Percentiles rank a stretch among this genome's conserved stretches.
Evolutionary conservation across 2,797 vertebrate genomes (phyloP).

Genomic region (Typhlichthys subterraneus): DNA sequence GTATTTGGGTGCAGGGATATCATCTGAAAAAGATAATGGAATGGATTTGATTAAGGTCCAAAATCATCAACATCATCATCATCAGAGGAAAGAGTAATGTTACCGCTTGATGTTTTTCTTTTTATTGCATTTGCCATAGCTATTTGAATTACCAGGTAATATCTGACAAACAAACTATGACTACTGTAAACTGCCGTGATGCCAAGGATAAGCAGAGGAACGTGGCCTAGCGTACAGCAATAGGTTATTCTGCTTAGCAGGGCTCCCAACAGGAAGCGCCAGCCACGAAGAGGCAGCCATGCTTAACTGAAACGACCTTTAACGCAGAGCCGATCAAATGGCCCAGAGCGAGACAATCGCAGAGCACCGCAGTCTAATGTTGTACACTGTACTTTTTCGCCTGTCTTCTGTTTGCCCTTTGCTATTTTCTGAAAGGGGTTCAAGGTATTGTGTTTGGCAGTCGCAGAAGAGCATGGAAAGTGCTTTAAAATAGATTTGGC

Average conservation of each 20-base stretch:
- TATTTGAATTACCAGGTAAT: background rate
- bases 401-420: constrained; percentile 65
- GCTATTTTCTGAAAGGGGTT: constrained; percentile 44
- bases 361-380: constrained; percentile 68
- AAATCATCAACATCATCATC: constrained; percentile 45
- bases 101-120: constrained; percentile 6
- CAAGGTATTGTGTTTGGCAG: constrained; percentile 53
- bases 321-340: constrained; percentile 72
- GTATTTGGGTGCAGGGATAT: constrained; percentile 50
- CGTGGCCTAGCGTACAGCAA: constrained; percentile 33
- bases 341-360: constrained; percentile 65
- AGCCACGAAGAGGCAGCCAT: constrained; percentile 47
- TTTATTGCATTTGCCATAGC: background rate
- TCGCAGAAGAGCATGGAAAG: constrained; percentile 36
- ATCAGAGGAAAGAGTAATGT: constrained; percentile 3
- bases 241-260: constrained; percentile 53
- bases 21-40: constrained; percentile 45
- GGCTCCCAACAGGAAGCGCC: constrained; percentile 23
- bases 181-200: constrained; percentile 6
- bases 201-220: constrained; percentile 29
- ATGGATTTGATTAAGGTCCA: constrained; percentile 52
- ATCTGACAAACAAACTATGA: constrained; percentile 1
- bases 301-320: constrained; percentile 76
- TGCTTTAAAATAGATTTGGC: constrained; percentile 38
- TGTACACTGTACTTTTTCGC: constrained; percentile 60